Evolutionary conservation across 2,888 invertebrate genomes (phyloP), one percentile per base, ranked within the genome.

Genomic region (Ephialtes manifestator): DNA sequence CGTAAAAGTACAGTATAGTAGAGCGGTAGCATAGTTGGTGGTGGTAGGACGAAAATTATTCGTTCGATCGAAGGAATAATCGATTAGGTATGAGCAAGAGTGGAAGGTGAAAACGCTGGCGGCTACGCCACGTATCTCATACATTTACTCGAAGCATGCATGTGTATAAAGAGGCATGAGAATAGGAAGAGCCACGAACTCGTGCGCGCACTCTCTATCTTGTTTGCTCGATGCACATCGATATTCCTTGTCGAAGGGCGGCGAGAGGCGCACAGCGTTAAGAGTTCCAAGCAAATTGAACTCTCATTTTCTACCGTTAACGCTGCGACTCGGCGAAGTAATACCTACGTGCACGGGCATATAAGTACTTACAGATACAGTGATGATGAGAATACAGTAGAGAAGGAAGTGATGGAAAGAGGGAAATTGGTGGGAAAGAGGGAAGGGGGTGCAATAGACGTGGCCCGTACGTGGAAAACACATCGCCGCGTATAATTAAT

Each of bases 401-500:
- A 35, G 46, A 31, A 28, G 35, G 51, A 68, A 24, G 48, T 58
- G 58, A 39, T 39, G 43, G 60, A 13, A 39, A 15, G 15, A 11
- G 20, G 7, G n/a, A n/a, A n/a, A n/a, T 13, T 5, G 60, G 5
- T 24, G 65, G 20, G 28, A 48, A 13, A 18, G 20, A 35, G 24
- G 20, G 63, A n/a, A 15, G 11, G 67, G 58, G 48, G 31, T 2
- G 39, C n/a, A n/a, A n/a, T 58, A 55, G n/a, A 75, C 46, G 80
- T 48, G 51, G 60, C 67, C 60, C 39, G 68, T 67, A 83, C 70
- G 84, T 55, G 82, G 65, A 79, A 70, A 79, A 70, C 63, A 72
- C 79, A 84, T 80, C 71, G 65, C 77, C 11, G 1, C 43, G 65
- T 83, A 75, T 83, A 87, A 87, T 87, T 86, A 86, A 85, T 87